phyloP scores from a whole-genome alignment of 1,140 invertebrate species.

The Polyergus mexicanus region DNA sequence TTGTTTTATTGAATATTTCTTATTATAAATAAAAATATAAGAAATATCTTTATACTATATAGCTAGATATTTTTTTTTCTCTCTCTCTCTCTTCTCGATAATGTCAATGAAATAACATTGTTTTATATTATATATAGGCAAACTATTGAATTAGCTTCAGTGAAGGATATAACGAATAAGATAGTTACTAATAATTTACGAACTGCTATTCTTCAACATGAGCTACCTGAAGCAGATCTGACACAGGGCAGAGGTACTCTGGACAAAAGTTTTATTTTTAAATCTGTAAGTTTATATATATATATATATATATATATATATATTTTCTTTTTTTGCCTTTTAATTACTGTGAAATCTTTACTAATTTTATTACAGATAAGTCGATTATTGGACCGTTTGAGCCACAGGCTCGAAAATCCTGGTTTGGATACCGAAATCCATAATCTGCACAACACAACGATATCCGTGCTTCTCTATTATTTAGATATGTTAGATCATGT shows the following conservation, averaged over 20 bases:
- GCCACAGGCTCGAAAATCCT: slow-evolving; percentile 84
- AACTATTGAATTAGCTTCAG: slow-evolving; percentile 72
- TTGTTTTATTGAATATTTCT: slow-evolving; percentile 10
- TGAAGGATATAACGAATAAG: slow-evolving; percentile 70
- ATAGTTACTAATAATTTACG: slow-evolving; percentile 66
- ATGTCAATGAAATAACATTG: no score
- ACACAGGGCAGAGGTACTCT: slow-evolving; percentile 81
- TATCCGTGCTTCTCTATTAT: slow-evolving; percentile 83
- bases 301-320: neutral
- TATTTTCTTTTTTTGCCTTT: neutral
- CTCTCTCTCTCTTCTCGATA: no score
- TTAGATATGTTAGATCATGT: slow-evolving; percentile 79
- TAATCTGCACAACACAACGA: slow-evolving; percentile 84
- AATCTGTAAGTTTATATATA: slow-evolving; percentile 76
- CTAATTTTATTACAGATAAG: slow-evolving; percentile 78
- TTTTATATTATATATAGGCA: slow-evolving; percentile 67
- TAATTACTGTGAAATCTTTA: neutral
- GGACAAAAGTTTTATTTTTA: slow-evolving; percentile 80
- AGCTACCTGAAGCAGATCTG: slow-evolving; percentile 82
- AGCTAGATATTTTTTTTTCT: neutral
- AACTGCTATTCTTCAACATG: slow-evolving; percentile 78
- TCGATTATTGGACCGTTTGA: slow-evolving; percentile 82
- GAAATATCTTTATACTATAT: neutral
- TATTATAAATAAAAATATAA: neutral
- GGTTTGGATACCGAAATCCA: slow-evolving; percentile 82